Evolutionary conservation across 2,113 vertebrate genomes (phyloP).

Genomic region (Pollimyrus isidori): DNA sequence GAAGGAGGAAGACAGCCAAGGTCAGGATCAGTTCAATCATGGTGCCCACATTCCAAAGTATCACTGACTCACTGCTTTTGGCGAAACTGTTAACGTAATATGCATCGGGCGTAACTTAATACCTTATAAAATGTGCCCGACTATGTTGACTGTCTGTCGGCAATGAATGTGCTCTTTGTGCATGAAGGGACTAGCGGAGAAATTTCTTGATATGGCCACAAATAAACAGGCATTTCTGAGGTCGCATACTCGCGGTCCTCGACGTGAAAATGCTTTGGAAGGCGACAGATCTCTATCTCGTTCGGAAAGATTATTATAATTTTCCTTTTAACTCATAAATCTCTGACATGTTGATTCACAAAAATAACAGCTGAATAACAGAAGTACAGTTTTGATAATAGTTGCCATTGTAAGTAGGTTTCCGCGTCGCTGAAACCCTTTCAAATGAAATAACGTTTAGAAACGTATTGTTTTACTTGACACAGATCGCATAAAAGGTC

Average conservation of each 20-base stretch:
- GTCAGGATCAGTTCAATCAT: constrained; percentile 22
- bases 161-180: constrained; percentile 19
- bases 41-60: constrained; percentile 18
- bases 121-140: constrained; percentile 15
- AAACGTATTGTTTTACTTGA: not conserved
- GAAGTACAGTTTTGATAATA: not conserved
- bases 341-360: not conserved
- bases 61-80: not conserved
- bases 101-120: constrained; percentile 1
- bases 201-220: not conserved
- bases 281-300: not conserved
- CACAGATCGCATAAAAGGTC: not conserved
- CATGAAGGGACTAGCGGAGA: not conserved
- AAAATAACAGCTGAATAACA: not conserved
- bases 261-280: not conserved
- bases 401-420: not conserved
- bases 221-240: constrained; percentile 9
- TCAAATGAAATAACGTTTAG: not conserved
- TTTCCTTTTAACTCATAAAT: not conserved
- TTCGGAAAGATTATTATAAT: not conserved
- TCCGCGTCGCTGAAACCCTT: not conserved
- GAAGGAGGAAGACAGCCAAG: not conserved
- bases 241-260: not conserved
- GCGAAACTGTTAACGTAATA: not conserved
- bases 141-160: not conserved